phyloP scores from a whole-genome alignment of 2,797 vertebrate species.

The Alectoris magna region DNA sequence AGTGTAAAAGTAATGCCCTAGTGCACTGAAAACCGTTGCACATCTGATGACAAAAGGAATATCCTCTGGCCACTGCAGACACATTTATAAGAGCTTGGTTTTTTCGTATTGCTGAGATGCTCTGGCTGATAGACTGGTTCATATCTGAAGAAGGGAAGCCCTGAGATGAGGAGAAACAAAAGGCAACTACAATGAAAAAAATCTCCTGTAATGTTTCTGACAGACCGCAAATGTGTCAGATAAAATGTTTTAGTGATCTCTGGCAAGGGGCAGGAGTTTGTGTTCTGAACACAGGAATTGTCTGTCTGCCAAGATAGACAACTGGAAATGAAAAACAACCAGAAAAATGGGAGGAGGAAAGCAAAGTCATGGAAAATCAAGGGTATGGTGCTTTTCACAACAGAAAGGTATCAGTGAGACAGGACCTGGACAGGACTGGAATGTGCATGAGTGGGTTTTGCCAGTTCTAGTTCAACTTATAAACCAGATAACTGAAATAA shows the following conservation, averaged over 20 bases:
- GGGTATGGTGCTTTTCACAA: neutral
- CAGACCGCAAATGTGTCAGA: constrained; percentile 33
- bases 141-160: constrained; percentile 10
- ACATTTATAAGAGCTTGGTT: neutral
- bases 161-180: constrained; percentile 30
- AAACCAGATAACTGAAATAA: neutral
- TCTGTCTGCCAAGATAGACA: constrained; percentile 15
- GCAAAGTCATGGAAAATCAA: neutral
- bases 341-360: neutral
- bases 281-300: constrained; percentile 8
- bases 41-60: neutral
- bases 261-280: constrained; percentile 14
- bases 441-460: neutral
- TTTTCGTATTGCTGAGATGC: neutral
- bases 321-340: constrained; percentile 15
- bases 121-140: neutral
- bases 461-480: neutral
- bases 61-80: neutral
- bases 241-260: constrained; percentile 11
- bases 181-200: neutral
- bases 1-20: neutral
- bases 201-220: neutral
- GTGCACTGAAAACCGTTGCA: constrained; percentile 14
- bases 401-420: neutral
- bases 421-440: neutral